Percentiles rank a stretch among this genome's conserved stretches.
Conservation (phyloP, 30 jellyfish, hydroid and myxozoan species). For the Nemopilema nomurai region DNA sequence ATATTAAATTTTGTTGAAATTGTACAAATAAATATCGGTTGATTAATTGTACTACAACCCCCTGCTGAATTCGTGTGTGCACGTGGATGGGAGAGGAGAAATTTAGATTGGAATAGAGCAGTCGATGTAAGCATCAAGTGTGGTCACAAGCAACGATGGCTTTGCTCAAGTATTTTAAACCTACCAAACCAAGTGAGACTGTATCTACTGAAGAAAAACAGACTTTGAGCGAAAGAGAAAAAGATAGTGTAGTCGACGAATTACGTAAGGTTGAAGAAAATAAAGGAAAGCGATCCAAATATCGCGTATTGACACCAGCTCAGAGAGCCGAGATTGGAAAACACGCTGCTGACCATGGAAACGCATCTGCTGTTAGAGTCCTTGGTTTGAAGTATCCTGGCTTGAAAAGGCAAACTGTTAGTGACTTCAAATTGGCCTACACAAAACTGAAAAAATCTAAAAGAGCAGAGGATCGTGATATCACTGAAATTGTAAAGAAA, state of each 20-base stretch:
- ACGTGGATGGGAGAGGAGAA: too few relatives aligned
- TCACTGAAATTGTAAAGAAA: slow-evolving; percentile 33
- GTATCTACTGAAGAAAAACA: too few relatives aligned
- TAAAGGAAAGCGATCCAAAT: slow-evolving; percentile 34
- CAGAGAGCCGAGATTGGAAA: slow-evolving; percentile 68
- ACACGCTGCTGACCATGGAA: slow-evolving; percentile 50
- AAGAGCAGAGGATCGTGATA: slow-evolving; percentile 30
- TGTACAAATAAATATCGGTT: too few relatives aligned
- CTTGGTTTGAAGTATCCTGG: slow-evolving; percentile 26
- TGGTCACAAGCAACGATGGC: slow-evolving; percentile 58
- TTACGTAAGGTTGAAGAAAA: slow-evolving; percentile 47
- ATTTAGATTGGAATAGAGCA: too few relatives aligned
- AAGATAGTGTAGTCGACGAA: slow-evolving; percentile 49
- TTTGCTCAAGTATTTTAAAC: slow-evolving; percentile 50
- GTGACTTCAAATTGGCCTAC: slow-evolving; percentile 49
- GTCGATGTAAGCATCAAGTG: slow-evolving; percentile 50
- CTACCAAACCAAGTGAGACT: slow-evolving; percentile 56
- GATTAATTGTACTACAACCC: too few relatives aligned
- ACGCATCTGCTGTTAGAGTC: slow-evolving; percentile 17
- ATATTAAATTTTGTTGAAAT: too few relatives aligned
- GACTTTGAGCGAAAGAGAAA: slow-evolving; percentile 57
- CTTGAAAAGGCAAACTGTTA: slow-evolving; percentile 41
- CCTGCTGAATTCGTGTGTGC: too few relatives aligned
- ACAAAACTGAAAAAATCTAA: slow-evolving; percentile 17
- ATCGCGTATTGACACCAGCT: slow-evolving; percentile 28